These are phyloP conservation scores for Slavum lentiscoides DNA, from an alignment of 2,888 invertebrate species.

Conservation along the genomic window DNA sequence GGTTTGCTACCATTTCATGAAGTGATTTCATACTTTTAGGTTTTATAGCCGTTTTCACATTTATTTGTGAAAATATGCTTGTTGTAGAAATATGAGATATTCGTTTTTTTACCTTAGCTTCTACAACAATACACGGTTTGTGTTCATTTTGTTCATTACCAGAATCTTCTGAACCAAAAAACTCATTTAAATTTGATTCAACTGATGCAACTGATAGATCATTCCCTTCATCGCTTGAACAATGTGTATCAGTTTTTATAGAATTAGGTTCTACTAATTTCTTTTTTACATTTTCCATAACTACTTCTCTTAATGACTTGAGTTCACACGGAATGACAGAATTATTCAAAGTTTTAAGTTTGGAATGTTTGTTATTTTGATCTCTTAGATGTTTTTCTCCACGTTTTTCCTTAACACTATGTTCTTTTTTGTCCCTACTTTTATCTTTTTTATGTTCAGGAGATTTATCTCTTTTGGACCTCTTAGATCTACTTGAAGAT, in stretches of 20 bases:
- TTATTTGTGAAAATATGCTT: constrained; percentile 43
- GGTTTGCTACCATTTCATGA: constrained; percentile 42
- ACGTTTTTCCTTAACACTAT: not conserved
- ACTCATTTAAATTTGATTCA: constrained; percentile 24
- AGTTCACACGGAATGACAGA: not conserved
- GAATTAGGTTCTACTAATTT: not conserved
- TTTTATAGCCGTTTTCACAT: constrained; percentile 25
- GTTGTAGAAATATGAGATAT: constrained; percentile 41
- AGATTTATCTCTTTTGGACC: constrained; percentile 36
- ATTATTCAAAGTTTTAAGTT: not conserved
- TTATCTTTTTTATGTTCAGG: constrained; percentile 17
- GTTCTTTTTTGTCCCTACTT: constrained; percentile 15
- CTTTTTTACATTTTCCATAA: constrained; percentile 43
- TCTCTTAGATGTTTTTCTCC: not conserved
- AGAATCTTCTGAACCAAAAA: constrained; percentile 34
- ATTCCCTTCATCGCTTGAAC: constrained; percentile 35
- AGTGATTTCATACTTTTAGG: constrained; percentile 32
- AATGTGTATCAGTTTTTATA: not conserved
- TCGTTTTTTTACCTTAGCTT: constrained; percentile 40
- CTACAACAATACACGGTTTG: constrained; percentile 24
- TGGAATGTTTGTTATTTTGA: constrained; percentile 10
- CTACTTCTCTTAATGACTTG: constrained; percentile 37
- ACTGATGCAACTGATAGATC: constrained; percentile 9
- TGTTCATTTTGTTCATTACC: constrained; percentile 16
- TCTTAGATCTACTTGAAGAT: constrained; percentile 42